Conservation (phyloP, 2,888 invertebrate genomes). For the Axea sp. region DNA sequence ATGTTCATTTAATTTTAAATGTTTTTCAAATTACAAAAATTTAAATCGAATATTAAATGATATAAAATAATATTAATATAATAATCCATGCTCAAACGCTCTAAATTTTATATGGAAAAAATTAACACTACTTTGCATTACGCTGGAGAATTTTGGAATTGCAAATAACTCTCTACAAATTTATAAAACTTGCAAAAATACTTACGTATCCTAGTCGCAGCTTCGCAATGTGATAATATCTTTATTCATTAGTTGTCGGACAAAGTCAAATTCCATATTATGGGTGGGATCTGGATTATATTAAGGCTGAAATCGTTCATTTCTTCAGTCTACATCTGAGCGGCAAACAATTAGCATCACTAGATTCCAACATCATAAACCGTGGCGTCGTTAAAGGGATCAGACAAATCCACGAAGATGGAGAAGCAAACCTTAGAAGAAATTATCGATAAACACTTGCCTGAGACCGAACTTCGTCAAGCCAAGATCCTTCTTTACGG, state of each 20-base stretch:
- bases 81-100: no score
- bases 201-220: background rate
- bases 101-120: no score
- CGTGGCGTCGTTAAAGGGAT: constrained; percentile 3
- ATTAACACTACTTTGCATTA: no score
- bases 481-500: constrained; percentile 90
- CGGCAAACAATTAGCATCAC: constrained; percentile 34
- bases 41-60: no score
- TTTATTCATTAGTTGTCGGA: constrained; percentile 26
- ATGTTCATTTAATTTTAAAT: no score
- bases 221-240: constrained; percentile 18
- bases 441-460: constrained; percentile 82
- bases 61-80: no score
- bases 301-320: constrained; percentile 53
- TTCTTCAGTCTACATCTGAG: constrained; percentile 46
- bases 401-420: constrained; percentile 58
- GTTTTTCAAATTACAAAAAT: no score
- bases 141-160: no score
- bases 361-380: background rate
- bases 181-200: no score
- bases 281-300: constrained; percentile 61
- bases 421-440: constrained; percentile 78
- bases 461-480: constrained; percentile 82
- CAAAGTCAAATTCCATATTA: constrained; percentile 49
- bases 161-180: no score